Percentiles rank a stretch among this genome's conserved stretches.
Evolutionary conservation across 2,888 invertebrate genomes (phyloP).

Genomic region (Phaonia tiefii): DNA sequence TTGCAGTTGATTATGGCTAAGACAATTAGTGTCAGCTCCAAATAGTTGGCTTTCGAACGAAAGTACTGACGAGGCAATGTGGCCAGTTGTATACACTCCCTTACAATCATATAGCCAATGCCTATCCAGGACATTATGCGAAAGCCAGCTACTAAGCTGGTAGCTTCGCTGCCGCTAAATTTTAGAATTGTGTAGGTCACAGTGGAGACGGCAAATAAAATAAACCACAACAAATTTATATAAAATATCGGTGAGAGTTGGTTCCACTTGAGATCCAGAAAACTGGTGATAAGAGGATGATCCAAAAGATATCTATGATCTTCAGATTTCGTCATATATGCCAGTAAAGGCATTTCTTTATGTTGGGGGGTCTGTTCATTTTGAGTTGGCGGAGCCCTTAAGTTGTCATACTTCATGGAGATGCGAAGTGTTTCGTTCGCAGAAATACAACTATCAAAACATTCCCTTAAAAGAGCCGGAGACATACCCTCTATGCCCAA

Average conservation of each 20-base stretch:
- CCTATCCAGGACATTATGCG: conserved; percentile 81
- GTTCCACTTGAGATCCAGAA: conserved; percentile 90
- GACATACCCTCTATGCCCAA: conserved; percentile 88
- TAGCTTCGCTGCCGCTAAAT: conserved; percentile 82
- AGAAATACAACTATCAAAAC: conserved; percentile 87
- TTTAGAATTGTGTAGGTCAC: conserved; percentile 86
- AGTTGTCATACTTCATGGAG: conserved; percentile 86
- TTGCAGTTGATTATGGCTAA: conserved; percentile 84
- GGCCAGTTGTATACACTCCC: conserved; percentile 87
- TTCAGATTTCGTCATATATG: conserved; percentile 86
- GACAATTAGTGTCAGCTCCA: conserved; percentile 86
- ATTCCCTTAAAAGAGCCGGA: conserved; percentile 85
- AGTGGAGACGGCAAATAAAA: conserved; percentile 85
- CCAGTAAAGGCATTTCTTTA: conserved; percentile 88
- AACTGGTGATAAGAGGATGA: conserved; percentile 90
- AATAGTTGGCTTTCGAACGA: conserved; percentile 86
- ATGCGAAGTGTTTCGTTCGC: conserved; percentile 87
- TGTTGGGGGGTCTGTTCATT: conserved; percentile 78
- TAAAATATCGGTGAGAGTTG: conserved; percentile 87
- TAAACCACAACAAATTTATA: conserved; percentile 87
- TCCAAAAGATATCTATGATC: conserved; percentile 86
- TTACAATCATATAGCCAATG: conserved; percentile 83
- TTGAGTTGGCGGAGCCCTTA: conserved; percentile 82
- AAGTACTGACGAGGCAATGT: conserved; percentile 86
- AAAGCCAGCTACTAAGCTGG: conserved; percentile 79